A percentile compares a stretch with the other conserved stretches of the same genome.
These are phyloP conservation scores for roundworm (Caenorhabditis elegans) DNA, from an alignment of 1,140 invertebrate species.

Conservation along the genomic window DNA sequence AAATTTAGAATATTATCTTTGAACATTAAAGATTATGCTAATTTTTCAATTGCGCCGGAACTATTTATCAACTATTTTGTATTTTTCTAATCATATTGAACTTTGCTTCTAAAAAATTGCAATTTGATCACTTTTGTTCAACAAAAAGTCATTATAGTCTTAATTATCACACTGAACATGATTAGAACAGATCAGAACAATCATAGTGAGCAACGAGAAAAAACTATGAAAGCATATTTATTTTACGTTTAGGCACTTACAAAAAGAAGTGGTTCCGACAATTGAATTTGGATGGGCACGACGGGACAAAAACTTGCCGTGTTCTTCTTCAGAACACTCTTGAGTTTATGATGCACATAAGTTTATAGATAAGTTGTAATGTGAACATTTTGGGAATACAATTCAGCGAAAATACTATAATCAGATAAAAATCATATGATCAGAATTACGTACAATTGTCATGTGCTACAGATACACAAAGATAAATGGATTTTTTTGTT, in stretches of 20 bases:
- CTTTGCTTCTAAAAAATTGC: background rate
- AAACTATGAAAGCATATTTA: background rate
- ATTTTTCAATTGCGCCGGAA: background rate
- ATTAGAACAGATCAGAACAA: background rate
- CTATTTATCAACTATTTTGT: background rate
- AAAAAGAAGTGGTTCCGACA: conserved; percentile 12
- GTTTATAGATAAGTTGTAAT: no score
- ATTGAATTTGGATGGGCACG: conserved; percentile 18
- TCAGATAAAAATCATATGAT: no score
- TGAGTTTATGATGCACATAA: background rate
- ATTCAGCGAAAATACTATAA: no score
- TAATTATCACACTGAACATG: background rate
- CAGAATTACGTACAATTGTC: no score
- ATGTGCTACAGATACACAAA: background rate
- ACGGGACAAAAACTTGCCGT: background rate
- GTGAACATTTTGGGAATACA: no score
- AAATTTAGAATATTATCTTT: no score
- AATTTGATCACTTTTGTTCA: background rate
- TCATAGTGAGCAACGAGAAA: background rate
- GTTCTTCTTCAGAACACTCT: conserved; percentile 5
- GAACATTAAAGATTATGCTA: no score
- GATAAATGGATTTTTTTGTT: no score
- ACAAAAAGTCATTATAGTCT: background rate
- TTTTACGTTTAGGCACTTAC: conserved; percentile 20
- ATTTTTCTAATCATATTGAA: background rate